Evolutionary conservation across 2,888 invertebrate genomes (phyloP).

Genomic region (Deilephila porcellus): DNA sequence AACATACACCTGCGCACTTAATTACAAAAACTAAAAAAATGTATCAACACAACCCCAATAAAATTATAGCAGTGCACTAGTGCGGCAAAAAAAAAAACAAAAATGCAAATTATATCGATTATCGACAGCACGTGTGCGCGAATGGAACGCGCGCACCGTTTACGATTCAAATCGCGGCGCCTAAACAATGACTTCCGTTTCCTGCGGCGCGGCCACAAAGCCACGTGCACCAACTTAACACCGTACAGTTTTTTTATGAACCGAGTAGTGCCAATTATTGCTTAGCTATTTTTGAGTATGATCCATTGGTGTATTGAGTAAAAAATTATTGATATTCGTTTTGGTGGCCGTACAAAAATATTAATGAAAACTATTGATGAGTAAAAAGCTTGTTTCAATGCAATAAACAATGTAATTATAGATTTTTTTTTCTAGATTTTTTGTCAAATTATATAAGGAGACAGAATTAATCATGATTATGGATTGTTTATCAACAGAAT

Average conservation of each 20-base stretch:
- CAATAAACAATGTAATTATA: no score
- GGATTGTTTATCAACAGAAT: background rate
- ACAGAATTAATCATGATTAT: no score
- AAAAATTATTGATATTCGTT: background rate
- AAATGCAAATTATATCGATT: slow-evolving; percentile 26
- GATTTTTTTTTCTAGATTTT: no score
- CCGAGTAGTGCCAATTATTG: background rate
- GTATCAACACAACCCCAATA: background rate
- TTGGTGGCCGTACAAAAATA: no score
- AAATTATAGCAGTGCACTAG: background rate
- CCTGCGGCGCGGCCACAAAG: slow-evolving; percentile 57
- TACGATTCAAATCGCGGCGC: slow-evolving; percentile 63
- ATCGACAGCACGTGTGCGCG: slow-evolving; percentile 43
- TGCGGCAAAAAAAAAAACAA: slow-evolving; percentile 1
- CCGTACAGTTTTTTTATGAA: slow-evolving; percentile 32
- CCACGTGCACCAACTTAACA: slow-evolving; percentile 60
- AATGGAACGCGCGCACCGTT: slow-evolving; percentile 57
- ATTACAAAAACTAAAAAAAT: background rate
- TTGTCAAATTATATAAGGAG: no score
- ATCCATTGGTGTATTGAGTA: no score
- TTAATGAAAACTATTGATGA: no score
- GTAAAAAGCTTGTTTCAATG: no score
- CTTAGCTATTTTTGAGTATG: background rate
- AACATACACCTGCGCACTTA: background rate
- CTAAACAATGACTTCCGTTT: slow-evolving; percentile 79